Base-by-base conservation (phyloP, 2,888 invertebrate species). In the Neocrepidodera transversa region DNA sequence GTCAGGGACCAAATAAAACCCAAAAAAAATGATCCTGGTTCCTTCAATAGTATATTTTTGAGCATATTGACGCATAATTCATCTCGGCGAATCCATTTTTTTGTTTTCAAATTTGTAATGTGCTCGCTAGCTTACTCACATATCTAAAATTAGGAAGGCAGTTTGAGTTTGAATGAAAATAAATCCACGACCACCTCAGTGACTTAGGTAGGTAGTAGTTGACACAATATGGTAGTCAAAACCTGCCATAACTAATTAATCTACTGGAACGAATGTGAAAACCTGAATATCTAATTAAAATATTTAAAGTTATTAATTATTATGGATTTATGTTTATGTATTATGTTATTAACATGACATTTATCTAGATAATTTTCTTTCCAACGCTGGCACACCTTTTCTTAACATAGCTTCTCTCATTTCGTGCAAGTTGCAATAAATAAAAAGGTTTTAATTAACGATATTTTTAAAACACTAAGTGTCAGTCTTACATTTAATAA, bases 121-220 rank as follows among this genome's bases (percentile, higher is more conserved):
- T 42, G 42, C 20, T 42, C 20, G 20, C 20, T n/a, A 40, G 43
- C n/a, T 43, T 45, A 45, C 26, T 45, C 45, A 45, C 45, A 45
- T 28, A n/a, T 23, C 45, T 45, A 45, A 45, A 45, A 45, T 45
- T 45, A 45, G 45, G 26, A 28, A 45, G 10, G 14, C 45, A 26
- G 26, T 45, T 45, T 42, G 23, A 20, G 42, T 42, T 45, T 45
- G 45, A 26, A 26, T 45, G 45, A 45, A 45, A 45, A 45, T 45
- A 45, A 45, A 45, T 26, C 13, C 7, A 20, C 42, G 18, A 42
- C 20, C 42, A 42, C 42, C 42, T 42, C 42, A 16, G n/a, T 43
- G 23, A 2, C 16, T 45, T 26, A 45, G n/a, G 45, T 45, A 26
- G 26, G 45, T 13, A 26, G 45, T 45, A 26, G 28, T 13, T 28